Conservation (phyloP, 2,113 vertebrate species). For the Lepisosteus osseus region DNA sequence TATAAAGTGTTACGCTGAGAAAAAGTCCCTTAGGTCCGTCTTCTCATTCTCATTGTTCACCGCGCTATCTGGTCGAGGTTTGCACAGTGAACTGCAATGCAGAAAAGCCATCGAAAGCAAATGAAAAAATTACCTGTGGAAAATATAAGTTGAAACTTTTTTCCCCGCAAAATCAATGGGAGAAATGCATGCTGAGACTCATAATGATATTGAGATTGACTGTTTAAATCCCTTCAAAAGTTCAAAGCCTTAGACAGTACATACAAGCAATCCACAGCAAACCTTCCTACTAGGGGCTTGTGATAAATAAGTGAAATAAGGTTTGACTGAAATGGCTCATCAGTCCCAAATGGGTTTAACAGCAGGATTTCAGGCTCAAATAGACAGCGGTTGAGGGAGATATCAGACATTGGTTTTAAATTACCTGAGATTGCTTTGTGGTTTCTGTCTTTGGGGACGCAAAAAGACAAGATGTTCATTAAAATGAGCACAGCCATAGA, state of each 20-base stretch:
- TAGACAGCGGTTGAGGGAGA: conserved; percentile 55
- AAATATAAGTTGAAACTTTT: conserved; percentile 76
- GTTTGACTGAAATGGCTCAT: conserved; percentile 71
- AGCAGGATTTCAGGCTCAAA: conserved; percentile 65
- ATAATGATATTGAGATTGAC: conserved; percentile 85
- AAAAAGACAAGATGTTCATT: conserved; percentile 67
- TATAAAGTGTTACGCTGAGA: background rate
- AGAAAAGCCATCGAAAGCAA: conserved; percentile 67
- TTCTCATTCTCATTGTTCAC: conserved; percentile 6
- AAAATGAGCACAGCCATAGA: conserved; percentile 64
- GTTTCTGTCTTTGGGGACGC: conserved; percentile 60
- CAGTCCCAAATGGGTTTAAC: conserved; percentile 65
- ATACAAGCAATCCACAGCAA: conserved; percentile 67
- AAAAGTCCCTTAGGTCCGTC: background rate
- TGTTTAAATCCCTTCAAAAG: conserved; percentile 78
- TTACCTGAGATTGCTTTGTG: conserved; percentile 76
- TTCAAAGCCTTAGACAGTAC: conserved; percentile 74
- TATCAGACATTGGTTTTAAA: conserved; percentile 68
- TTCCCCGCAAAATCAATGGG: conserved; percentile 71
- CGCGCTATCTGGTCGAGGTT: background rate
- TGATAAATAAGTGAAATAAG: conserved; percentile 75
- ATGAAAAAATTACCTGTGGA: conserved; percentile 79
- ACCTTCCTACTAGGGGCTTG: conserved; percentile 63
- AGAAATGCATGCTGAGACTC: conserved; percentile 74
- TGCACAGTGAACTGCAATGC: conserved; percentile 49